Evolutionary conservation across 2,113 vertebrate species (phyloP).

Genomic region (Taurulus bubalis): DNA sequence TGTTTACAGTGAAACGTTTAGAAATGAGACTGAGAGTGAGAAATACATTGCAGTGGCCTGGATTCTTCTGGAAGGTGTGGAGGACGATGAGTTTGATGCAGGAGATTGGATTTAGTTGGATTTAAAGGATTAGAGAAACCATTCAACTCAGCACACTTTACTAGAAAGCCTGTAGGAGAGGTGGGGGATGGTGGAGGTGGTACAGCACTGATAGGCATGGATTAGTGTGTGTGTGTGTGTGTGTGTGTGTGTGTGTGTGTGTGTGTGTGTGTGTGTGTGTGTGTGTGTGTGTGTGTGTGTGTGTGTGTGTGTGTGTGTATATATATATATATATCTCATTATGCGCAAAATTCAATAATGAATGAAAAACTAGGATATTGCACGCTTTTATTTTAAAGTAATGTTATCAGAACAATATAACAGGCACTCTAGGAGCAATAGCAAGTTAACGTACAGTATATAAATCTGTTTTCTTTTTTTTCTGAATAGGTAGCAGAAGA

Average conservation of each 20-base stretch:
- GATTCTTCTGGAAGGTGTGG: constrained; percentile 52
- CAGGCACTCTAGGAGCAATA: too few species aligned
- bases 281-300: too few species aligned
- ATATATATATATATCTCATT: too few species aligned
- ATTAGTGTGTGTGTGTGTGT: not conserved
- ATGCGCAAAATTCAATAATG: too few species aligned
- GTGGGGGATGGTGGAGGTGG: constrained; percentile 30
- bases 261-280: too few species aligned
- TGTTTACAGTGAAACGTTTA: not conserved
- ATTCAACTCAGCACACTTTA: constrained; percentile 48
- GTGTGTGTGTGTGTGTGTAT: too few species aligned
- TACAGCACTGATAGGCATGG: not conserved
- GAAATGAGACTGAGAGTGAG: not conserved
- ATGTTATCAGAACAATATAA: too few species aligned
- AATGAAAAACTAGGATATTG: too few species aligned
- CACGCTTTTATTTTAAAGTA: too few species aligned
- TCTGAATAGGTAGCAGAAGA: too few species aligned
- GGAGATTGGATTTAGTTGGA: constrained; percentile 48
- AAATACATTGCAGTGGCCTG: not conserved
- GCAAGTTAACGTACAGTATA: too few species aligned
- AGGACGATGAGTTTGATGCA: constrained; percentile 33
- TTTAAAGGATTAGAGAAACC: constrained; percentile 64
- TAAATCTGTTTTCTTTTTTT: too few species aligned
- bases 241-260: not conserved
- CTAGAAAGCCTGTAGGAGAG: constrained; percentile 30